phyloP scores from a whole-genome alignment of 1,140 invertebrate species.

The Pristionchus pacificus region DNA sequence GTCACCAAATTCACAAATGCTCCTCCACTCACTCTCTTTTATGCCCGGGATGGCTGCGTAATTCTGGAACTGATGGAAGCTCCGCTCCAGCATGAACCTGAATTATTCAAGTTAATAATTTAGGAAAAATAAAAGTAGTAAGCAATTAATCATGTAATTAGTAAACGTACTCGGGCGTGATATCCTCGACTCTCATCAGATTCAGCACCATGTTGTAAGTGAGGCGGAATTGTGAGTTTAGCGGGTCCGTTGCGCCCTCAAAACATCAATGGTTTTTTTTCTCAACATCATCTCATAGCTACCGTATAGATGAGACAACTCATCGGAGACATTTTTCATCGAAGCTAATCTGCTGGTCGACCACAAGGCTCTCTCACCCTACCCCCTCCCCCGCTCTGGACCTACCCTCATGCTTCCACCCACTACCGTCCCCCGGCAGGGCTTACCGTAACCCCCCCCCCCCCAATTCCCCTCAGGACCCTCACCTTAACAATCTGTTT shows the following conservation, averaged over 20 bases:
- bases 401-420: too few species aligned
- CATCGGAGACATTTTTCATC: too few species aligned
- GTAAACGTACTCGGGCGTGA: too few species aligned
- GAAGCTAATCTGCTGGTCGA: constrained; percentile 91
- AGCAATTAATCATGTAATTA: too few species aligned
- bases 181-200: constrained; percentile 67
- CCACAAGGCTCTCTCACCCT: constrained; percentile 96
- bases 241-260: constrained; percentile 80
- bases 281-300: too few species aligned
- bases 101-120: constrained; percentile 81
- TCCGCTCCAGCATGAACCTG: constrained; percentile 96
- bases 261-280: constrained; percentile 1
- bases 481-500: constrained; percentile 76
- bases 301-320: too few species aligned
- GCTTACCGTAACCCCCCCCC: too few species aligned
- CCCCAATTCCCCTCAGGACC: too few species aligned
- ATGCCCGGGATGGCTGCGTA: constrained; percentile 85
- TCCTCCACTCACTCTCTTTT: constrained; percentile 70
- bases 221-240: constrained; percentile 97
- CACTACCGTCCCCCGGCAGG: too few species aligned
- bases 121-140: not conserved
- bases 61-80: constrained; percentile 99
- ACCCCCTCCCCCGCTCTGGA: constrained; percentile 95
- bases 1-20: constrained; percentile 23
- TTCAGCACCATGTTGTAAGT: constrained; percentile 99